These are phyloP conservation scores for Hypsopygia costalis DNA, from an alignment of 2,888 invertebrate genomes.

Conservation along the genomic window DNA sequence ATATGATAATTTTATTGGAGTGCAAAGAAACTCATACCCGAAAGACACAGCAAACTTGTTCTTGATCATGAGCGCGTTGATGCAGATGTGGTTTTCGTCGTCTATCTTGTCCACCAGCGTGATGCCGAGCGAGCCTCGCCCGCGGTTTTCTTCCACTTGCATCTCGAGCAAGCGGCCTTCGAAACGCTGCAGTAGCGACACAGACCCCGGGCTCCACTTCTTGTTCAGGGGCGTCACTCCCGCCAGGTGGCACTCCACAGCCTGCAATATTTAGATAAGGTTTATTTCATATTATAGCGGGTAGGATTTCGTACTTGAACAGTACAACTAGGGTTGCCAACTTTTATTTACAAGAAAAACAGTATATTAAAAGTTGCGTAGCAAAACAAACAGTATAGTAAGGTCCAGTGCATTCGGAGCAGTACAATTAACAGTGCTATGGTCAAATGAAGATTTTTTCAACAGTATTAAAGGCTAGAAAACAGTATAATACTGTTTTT, in stretches of 20 bases:
- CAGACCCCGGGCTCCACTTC: constrained; percentile 55
- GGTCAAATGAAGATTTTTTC: too few relatives aligned
- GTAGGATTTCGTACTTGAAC: too few relatives aligned
- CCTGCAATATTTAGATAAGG: constrained; percentile 41
- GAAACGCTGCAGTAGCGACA: constrained; percentile 44
- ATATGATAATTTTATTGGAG: too few relatives aligned
- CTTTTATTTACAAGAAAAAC: too few relatives aligned
- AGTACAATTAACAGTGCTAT: too few relatives aligned
- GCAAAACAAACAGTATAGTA: too few relatives aligned
- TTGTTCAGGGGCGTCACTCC: constrained; percentile 61
- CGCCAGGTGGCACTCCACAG: constrained; percentile 61
- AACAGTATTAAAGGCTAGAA: too few relatives aligned
- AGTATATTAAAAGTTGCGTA: too few relatives aligned
- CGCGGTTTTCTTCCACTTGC: constrained; percentile 49
- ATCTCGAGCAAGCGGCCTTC: constrained; percentile 38
- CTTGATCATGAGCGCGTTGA: constrained; percentile 63
- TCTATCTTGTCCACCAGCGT: constrained; percentile 46
- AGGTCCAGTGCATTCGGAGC: too few relatives aligned
- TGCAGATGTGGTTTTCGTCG: constrained; percentile 40
- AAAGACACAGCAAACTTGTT: constrained; percentile 59
- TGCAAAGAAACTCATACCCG: constrained; percentile 42
- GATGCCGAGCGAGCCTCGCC: constrained; percentile 49
- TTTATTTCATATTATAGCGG: too few relatives aligned
- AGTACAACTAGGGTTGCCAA: too few relatives aligned
- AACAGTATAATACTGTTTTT: too few relatives aligned